Evolutionary conservation across 2,797 vertebrate species (phyloP), one percentile per base, ranked within the genome.

Genomic region (Sparus aurata): DNA sequence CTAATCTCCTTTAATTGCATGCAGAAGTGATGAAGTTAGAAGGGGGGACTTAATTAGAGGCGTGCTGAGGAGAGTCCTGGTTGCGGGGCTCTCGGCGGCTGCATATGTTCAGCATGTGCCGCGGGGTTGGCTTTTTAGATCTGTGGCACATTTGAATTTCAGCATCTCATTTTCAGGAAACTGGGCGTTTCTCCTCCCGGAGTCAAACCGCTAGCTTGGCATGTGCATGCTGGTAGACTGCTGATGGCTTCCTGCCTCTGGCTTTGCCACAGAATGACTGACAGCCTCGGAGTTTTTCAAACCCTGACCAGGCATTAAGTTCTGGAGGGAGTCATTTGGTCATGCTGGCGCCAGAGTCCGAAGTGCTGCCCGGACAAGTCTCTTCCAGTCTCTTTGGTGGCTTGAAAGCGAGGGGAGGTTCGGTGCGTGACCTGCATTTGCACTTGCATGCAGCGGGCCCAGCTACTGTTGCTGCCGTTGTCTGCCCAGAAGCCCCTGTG

Each of bases 361-460:
- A 90, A 92, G 91, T 92, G 91, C 92, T 90, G 94, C 92, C 94
- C 86, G 91, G 91, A 94, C 90, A 86, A 93, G 94, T 91, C 94
- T 94, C 93, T 95, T 93, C 89, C 91, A 92, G 87, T 89, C 83
- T 91, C 87, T 93, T 92, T 93, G 91, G 91, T 92, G 90, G 87
- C 92, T 89, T 95, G 93, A 95, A 95, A 94, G 93, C 87, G 30
- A 92, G 85, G 94, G 94, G 95, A 93, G 95, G 94, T 91, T 91
- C 75, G 57, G 93, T 95, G 94, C 92, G 93, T 95, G 95, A 96
- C 95, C 94, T 93, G 94, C 94, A 95, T 96, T 95, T 95, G 94
- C 95, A 95, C 95, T 95, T 94, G 93, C 93, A 93, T 93, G 93
- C 91, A 89, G 93, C 86, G 47, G 87, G 87, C 92, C 84, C 87